These are phyloP conservation scores for Empidonax traillii DNA, from an alignment of 2,113 vertebrate genomes.

Conservation along the genomic window DNA sequence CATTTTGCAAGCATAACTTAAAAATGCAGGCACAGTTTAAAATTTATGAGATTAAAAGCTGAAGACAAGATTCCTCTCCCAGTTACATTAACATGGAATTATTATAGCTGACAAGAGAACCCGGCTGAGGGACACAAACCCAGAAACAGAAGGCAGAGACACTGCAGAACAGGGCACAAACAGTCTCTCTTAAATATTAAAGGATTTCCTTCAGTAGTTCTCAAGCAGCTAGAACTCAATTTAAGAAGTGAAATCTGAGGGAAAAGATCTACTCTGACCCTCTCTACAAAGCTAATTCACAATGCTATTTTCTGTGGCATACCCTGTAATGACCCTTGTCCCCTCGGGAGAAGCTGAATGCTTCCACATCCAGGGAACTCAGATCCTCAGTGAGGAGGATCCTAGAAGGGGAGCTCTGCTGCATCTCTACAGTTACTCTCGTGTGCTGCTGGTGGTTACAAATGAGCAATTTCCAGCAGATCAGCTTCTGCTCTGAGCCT, in stretches of 20 bases:
- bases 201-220: background rate
- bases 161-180: background rate
- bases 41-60: background rate
- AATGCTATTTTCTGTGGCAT: background rate
- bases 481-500: background rate
- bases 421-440: background rate
- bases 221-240: background rate
- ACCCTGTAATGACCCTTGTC: background rate
- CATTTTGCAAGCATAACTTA: background rate
- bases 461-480: background rate
- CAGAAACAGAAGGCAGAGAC: background rate
- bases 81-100: background rate
- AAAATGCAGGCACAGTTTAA: slow-evolving; percentile 2
- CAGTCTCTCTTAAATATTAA: background rate
- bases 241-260: background rate
- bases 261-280: background rate
- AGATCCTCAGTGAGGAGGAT: background rate
- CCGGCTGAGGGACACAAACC: background rate
- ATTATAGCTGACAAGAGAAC: background rate
- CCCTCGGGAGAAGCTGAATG: background rate
- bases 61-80: background rate
- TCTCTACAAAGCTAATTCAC: background rate
- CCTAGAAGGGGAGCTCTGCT: background rate
- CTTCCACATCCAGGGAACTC: background rate
- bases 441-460: background rate